Evolutionary conservation across 1,140 invertebrate species (phyloP).

Genomic region (Gryllus bimaculatus): DNA sequence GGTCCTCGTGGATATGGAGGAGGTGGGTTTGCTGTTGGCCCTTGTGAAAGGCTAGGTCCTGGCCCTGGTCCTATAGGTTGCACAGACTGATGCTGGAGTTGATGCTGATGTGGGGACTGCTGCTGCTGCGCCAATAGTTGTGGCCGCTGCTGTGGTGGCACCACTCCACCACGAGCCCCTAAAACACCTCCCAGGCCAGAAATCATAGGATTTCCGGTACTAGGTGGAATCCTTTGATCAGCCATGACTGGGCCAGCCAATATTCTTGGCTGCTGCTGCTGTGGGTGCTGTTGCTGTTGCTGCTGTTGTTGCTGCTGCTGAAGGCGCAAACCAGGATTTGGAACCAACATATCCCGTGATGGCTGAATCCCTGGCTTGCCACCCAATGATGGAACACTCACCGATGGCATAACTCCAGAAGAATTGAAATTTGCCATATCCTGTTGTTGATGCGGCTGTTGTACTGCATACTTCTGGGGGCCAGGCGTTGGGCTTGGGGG

Average conservation of each 20-base stretch:
- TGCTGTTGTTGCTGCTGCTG: slow-evolving; percentile 30
- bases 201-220: neutral
- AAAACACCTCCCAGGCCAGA: neutral
- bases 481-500: neutral
- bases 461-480: neutral
- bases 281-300: slow-evolving; percentile 27
- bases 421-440: neutral
- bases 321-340: neutral
- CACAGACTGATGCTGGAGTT: neutral
- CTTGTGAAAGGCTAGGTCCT: neutral
- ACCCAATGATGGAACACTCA: neutral
- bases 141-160: slow-evolving; percentile 13
- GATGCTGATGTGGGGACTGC: slow-evolving; percentile 7
- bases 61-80: neutral
- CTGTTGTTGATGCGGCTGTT: neutral
- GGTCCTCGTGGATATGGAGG: slow-evolving; percentile 11
- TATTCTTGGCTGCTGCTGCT: neutral
- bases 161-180: neutral
- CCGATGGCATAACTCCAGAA: neutral
- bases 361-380: neutral
- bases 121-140: neutral
- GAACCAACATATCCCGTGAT: neutral
- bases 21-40: slow-evolving; percentile 8
- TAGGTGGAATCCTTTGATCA: neutral
- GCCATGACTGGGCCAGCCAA: neutral